phyloP scores from a whole-genome alignment of 2,888 invertebrate species.

The Sarcophaga variegata region DNA sequence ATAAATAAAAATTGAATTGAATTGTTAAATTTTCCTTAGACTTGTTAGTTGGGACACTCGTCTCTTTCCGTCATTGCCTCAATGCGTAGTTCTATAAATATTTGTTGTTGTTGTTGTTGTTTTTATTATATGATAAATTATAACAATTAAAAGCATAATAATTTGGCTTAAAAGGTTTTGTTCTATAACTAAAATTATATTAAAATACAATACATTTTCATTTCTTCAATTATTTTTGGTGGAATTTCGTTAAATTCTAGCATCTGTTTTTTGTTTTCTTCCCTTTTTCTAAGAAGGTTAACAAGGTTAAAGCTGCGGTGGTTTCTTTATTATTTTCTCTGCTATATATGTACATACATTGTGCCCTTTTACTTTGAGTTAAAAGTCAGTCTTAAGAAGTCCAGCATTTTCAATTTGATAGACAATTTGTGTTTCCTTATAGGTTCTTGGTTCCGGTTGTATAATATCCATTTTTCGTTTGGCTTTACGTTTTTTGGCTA shows the following conservation, averaged over 20 bases:
- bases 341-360: neutral
- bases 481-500: constrained; percentile 83
- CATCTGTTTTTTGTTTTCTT: constrained; percentile 53
- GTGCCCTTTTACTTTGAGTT: constrained; percentile 59
- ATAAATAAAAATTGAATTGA: no score
- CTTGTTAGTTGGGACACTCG: no score
- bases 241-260: constrained; percentile 68
- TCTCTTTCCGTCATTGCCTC: no score
- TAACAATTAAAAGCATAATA: constrained; percentile 52
- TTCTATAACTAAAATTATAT: neutral
- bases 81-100: neutral
- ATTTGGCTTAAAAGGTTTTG: constrained; percentile 56
- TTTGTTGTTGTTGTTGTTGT: constrained; percentile 1
- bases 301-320: neutral
- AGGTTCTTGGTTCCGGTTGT: constrained; percentile 91
- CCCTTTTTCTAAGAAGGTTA: neutral
- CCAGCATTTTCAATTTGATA: constrained; percentile 93
- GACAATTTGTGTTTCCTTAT: constrained; percentile 92
- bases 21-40: no score
- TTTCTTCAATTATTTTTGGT: constrained; percentile 60
- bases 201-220: constrained; percentile 53
- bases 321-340: neutral
- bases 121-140: constrained; percentile 15
- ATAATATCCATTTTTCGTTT: constrained; percentile 86
- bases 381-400: constrained; percentile 89